phyloP scores from a whole-genome alignment of 2,797 vertebrate species.

The Eleutherodactylus coqui region DNA sequence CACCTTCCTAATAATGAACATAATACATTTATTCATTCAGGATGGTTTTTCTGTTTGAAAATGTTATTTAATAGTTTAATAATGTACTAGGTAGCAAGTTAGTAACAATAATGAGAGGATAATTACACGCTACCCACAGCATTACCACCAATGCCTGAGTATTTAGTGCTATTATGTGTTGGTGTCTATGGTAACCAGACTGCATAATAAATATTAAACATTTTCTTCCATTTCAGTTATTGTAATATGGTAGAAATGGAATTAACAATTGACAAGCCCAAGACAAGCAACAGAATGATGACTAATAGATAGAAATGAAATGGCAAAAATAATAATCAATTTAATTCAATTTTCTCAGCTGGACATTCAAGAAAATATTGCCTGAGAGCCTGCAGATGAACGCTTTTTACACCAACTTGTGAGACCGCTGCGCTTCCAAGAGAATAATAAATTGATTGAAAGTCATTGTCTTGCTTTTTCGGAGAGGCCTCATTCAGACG shows the following conservation, averaged over 20 bases:
- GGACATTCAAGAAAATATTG: slow-evolving; percentile 57
- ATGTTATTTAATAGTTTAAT: slow-evolving; percentile 53
- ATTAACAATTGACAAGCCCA: slow-evolving; percentile 30
- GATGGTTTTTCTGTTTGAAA: slow-evolving; percentile 45
- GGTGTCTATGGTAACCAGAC: slow-evolving; percentile 65
- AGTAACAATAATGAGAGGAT: slow-evolving; percentile 53
- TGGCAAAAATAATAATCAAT: slow-evolving; percentile 60
- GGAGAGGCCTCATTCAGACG: too few species aligned
- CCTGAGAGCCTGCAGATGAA: slow-evolving; percentile 56
- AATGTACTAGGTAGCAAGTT: slow-evolving; percentile 46
- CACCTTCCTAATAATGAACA: slow-evolving; percentile 31
- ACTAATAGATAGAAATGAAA: slow-evolving; percentile 63
- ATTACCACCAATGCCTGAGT: slow-evolving; percentile 19
- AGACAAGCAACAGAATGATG: slow-evolving; percentile 49
- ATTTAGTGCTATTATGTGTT: slow-evolving; percentile 56
- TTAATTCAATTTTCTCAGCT: slow-evolving; percentile 50
- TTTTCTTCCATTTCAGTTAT: slow-evolving; percentile 68
- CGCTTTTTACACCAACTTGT: slow-evolving; percentile 58
- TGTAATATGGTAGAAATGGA: slow-evolving; percentile 64
- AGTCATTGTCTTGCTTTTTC: slow-evolving; percentile 53
- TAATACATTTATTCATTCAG: neutral
- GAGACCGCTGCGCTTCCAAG: slow-evolving; percentile 50
- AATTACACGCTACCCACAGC: slow-evolving; percentile 48
- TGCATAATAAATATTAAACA: slow-evolving; percentile 72
- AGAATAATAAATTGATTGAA: slow-evolving; percentile 61